These are phyloP conservation scores for Campoplex nolae DNA, from an alignment of 2,888 invertebrate genomes.

Conservation along the genomic window DNA sequence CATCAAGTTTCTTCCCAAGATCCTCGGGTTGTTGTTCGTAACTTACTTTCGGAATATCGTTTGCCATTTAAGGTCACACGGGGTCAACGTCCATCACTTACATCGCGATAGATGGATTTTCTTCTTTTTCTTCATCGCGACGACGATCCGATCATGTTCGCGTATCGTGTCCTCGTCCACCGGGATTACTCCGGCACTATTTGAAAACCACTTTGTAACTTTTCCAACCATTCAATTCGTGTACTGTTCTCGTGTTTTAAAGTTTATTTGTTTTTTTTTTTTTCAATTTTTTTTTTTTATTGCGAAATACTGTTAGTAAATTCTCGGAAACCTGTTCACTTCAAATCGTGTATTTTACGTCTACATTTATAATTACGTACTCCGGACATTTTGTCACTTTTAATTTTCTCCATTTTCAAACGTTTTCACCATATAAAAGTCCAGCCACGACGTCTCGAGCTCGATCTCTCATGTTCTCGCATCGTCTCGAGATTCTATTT, in stretches of 20 bases:
- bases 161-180: constrained; percentile 43
- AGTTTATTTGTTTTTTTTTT: not conserved
- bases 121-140: constrained; percentile 30
- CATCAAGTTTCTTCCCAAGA: constrained; percentile 42
- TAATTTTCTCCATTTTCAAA: not conserved
- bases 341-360: not conserved
- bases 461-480: constrained; percentile 5
- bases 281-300: not conserved
- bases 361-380: not conserved
- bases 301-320: not conserved
- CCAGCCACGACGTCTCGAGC: not conserved
- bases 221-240: constrained; percentile 42
- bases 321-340: not conserved
- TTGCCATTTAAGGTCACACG: constrained; percentile 69
- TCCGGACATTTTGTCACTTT: not conserved
- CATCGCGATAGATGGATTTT: constrained; percentile 59
- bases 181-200: constrained; percentile 25
- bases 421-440: not conserved
- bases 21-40: constrained; percentile 59
- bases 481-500: constrained; percentile 11
- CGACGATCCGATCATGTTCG: constrained; percentile 23
- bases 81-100: constrained; percentile 50
- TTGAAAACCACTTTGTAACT: constrained; percentile 25
- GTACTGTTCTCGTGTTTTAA: not conserved
- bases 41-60: constrained; percentile 72